A percentile compares a stretch with the other conserved stretches of the same genome.
Evolutionary conservation across 1,140 invertebrate genomes (phyloP).

Genomic region (Limonius californicus): DNA sequence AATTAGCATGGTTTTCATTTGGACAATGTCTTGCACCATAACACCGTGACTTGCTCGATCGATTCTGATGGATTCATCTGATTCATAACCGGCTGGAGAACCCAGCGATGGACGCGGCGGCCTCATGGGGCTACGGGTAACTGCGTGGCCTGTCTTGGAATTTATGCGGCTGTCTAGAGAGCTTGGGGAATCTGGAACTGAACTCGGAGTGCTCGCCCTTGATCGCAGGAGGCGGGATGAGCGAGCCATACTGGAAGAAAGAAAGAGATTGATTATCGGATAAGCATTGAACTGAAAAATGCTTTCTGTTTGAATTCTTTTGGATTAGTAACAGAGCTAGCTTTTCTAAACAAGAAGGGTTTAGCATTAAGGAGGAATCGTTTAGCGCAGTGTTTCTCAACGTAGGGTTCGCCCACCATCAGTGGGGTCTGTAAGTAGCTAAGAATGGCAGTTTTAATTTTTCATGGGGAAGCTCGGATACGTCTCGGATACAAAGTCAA

Average conservation of each 20-base stretch:
- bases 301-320: too few relatives aligned
- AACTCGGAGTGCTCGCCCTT: conserved; percentile 48
- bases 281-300: too few relatives aligned
- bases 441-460: too few relatives aligned
- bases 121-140: conserved; percentile 45
- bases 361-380: too few relatives aligned
- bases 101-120: conserved; percentile 40
- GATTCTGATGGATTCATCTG: conserved; percentile 56
- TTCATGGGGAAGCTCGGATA: too few relatives aligned
- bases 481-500: too few relatives aligned
- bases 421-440: too few relatives aligned
- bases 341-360: too few relatives aligned
- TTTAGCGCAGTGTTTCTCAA: too few relatives aligned
- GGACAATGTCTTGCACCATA: conserved; percentile 72
- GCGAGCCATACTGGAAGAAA: conserved; percentile 41
- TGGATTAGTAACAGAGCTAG: too few relatives aligned
- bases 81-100: conserved; percentile 51
- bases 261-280: background rate
- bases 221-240: conserved; percentile 53
- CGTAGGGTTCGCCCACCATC: too few relatives aligned
- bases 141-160: conserved; percentile 19
- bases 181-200: conserved; percentile 35
- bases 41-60: conserved; percentile 63
- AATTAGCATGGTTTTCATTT: conserved; percentile 73
- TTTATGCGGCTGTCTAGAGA: conserved; percentile 22